These are phyloP conservation scores for Nephrotoma guestfalica DNA, from an alignment of 2,888 invertebrate species.

Conservation along the genomic window DNA sequence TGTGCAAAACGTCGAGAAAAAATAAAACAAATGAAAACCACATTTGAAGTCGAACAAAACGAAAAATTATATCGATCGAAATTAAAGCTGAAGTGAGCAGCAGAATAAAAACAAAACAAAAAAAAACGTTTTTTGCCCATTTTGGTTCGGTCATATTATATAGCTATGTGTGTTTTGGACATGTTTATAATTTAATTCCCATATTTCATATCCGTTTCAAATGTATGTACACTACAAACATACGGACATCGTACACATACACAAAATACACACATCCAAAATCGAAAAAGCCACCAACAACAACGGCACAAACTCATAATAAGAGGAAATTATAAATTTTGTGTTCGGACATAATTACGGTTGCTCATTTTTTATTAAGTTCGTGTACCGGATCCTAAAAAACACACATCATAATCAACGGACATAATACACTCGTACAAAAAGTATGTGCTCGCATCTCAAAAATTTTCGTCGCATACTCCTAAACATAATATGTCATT, in stretches of 20 bases:
- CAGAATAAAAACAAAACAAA: not conserved
- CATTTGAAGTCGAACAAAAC: not conserved
- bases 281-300: not conserved
- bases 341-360: not conserved
- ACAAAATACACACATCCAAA: not conserved
- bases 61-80: not conserved
- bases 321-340: not conserved
- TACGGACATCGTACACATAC: not conserved
- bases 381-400: not conserved
- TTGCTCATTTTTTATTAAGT: not conserved
- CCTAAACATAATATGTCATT: not conserved
- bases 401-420: too few relatives aligned
- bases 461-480: not conserved
- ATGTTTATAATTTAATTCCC: not conserved
- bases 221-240: not conserved
- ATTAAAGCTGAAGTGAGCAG: not conserved
- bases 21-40: not conserved
- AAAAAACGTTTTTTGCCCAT: not conserved
- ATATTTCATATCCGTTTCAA: not conserved
- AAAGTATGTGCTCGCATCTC: not conserved
- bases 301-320: not conserved
- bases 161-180: not conserved
- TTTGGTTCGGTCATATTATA: not conserved
- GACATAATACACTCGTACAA: not conserved
- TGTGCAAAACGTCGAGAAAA: not conserved